These are phyloP conservation scores for Gallirallus australis DNA, from an alignment of 2,797 vertebrate genomes.

Conservation along the genomic window DNA sequence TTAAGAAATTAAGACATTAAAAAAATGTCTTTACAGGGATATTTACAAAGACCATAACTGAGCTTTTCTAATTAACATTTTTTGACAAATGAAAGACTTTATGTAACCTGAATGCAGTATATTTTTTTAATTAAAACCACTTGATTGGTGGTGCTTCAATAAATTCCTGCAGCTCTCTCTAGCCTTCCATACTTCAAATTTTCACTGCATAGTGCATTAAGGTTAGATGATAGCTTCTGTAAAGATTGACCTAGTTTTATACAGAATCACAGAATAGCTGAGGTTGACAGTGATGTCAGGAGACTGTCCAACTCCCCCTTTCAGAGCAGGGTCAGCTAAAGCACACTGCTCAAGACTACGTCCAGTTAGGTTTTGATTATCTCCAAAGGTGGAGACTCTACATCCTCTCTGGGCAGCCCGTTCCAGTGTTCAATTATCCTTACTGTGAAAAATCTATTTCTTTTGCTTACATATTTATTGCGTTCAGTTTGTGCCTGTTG, in stretches of 20 bases:
- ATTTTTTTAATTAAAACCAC: neutral
- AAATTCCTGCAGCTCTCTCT: neutral
- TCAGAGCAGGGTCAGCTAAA: neutral
- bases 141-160: neutral
- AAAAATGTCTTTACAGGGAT: neutral
- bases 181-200: neutral
- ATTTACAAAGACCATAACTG: neutral
- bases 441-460: neutral
- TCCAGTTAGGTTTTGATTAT: neutral
- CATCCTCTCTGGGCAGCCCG: neutral
- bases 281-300: neutral
- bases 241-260: neutral
- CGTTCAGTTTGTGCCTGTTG: neutral
- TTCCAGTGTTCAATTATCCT: neutral
- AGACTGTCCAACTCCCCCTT: neutral
- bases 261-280: neutral
- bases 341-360: neutral
- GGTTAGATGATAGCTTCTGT: neutral
- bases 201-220: neutral
- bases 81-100: conserved; percentile 16
- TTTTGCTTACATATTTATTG: neutral
- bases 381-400: neutral
- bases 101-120: neutral
- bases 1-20: neutral
- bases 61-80: neutral